These are phyloP conservation scores for Opisthograptis luteolata DNA, from an alignment of 2,888 invertebrate genomes.

Conservation along the genomic window DNA sequence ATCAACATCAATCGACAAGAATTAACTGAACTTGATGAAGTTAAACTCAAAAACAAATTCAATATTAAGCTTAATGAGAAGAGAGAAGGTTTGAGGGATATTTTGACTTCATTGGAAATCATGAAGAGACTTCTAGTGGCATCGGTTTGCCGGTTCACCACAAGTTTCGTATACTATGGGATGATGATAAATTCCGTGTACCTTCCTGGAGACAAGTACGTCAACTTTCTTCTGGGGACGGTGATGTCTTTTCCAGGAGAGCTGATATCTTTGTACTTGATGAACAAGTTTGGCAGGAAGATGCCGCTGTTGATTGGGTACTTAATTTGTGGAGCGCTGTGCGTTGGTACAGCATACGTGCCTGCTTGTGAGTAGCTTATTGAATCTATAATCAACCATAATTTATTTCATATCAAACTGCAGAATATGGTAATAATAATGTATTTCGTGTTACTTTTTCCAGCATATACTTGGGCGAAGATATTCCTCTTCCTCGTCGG, in stretches of 20 bases:
- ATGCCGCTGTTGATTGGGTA: constrained; percentile 60
- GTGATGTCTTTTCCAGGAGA: constrained; percentile 75
- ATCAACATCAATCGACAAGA: constrained; percentile 55
- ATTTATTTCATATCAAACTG: no score
- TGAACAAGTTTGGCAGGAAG: constrained; percentile 69
- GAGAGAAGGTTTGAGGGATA: constrained; percentile 53
- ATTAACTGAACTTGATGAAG: constrained; percentile 51
- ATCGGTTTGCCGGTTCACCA: constrained; percentile 56
- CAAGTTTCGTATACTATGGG: constrained; percentile 69
- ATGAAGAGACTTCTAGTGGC: constrained; percentile 56
- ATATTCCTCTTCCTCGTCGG: constrained; percentile 80
- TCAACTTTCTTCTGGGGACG: constrained; percentile 65
- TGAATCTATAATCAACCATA: no score
- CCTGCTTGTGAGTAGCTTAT: constrained; percentile 62
- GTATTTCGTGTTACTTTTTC: constrained; percentile 21
- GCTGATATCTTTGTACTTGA: constrained; percentile 58
- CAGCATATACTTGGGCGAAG: constrained; percentile 59
- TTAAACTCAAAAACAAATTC: constrained; percentile 55
- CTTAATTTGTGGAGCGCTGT: constrained; percentile 54
- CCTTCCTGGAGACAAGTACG: constrained; percentile 69
- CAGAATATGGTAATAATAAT: no score
- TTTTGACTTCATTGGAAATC: constrained; percentile 60
- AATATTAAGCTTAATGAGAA: constrained; percentile 54
- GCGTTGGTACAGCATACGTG: constrained; percentile 55
- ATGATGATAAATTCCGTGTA: constrained; percentile 68